Conservation (phyloP, 2,113 vertebrate species). For the Limanda limanda region DNA sequence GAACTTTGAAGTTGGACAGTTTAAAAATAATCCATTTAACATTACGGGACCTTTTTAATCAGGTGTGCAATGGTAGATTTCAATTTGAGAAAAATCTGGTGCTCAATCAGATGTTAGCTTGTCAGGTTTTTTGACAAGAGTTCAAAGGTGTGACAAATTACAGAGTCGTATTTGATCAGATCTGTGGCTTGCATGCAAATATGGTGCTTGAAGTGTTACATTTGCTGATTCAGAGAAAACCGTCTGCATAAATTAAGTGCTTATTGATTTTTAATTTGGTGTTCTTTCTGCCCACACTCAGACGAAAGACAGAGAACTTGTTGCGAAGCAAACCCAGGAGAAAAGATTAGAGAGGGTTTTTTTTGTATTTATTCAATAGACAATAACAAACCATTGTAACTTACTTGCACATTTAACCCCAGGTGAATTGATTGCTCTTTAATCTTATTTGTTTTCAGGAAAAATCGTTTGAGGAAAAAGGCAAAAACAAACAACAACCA, state of each 20-base stretch:
- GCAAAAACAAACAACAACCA: too few relatives aligned
- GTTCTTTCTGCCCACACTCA: constrained; percentile 17
- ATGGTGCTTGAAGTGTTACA: neutral
- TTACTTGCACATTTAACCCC: neutral
- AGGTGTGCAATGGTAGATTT: neutral
- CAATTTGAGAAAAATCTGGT: neutral
- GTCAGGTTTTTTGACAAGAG: neutral
- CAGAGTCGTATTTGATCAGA: constrained; percentile 4
- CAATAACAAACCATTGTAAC: constrained; percentile 1
- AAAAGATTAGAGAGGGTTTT: neutral
- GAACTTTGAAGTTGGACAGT: too few relatives aligned
- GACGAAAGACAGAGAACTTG: constrained; percentile 2
- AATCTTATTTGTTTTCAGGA: neutral
- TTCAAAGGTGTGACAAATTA: neutral
- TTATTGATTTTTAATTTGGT: constrained; percentile 34
- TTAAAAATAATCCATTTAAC: neutral
- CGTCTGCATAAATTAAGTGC: constrained; percentile 25
- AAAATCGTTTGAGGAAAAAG: neutral
- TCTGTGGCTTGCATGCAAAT: neutral
- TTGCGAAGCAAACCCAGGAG: constrained; percentile 11
- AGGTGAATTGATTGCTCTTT: neutral
- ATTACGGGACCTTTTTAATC: neutral
- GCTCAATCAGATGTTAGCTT: neutral
- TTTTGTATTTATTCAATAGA: neutral
- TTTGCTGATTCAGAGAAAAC: constrained; percentile 35